Percentiles rank a stretch among this genome's conserved stretches.
Conservation (phyloP, 2,888 invertebrate species). For the Crocallis elinguaria region DNA sequence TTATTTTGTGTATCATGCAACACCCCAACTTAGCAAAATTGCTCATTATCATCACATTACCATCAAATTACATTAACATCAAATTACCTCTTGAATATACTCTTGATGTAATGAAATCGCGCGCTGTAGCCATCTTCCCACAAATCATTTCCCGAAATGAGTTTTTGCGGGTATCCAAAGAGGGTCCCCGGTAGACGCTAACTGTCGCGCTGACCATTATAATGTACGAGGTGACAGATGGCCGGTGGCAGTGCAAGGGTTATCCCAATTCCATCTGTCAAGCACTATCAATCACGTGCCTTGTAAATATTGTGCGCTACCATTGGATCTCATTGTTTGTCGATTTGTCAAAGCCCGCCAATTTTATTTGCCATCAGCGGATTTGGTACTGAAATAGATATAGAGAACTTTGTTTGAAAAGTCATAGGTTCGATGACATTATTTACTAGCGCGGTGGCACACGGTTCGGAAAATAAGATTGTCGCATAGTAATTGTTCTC, state of each 20-base stretch:
- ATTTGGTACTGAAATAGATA: not conserved
- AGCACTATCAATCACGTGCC: slow-evolving; percentile 74
- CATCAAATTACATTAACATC: not conserved
- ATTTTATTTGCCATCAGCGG: slow-evolving; percentile 3
- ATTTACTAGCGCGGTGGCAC: no score
- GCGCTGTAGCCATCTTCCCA: slow-evolving; percentile 20
- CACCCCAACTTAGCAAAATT: no score
- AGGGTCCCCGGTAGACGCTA: slow-evolving; percentile 29
- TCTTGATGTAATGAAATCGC: slow-evolving; percentile 9
- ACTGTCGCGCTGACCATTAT: slow-evolving; percentile 57
- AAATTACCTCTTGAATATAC: not conserved
- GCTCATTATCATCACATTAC: no score
- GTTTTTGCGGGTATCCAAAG: slow-evolving; percentile 47
- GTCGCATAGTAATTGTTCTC: not conserved
- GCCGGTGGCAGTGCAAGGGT: slow-evolving; percentile 69
- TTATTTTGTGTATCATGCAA: no score
- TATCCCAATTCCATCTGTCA: slow-evolving; percentile 72
- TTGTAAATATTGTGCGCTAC: slow-evolving; percentile 74
- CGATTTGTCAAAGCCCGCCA: slow-evolving; percentile 21
- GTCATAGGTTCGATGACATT: no score
- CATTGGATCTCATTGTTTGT: slow-evolving; percentile 73
- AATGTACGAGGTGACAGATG: slow-evolving; percentile 68
- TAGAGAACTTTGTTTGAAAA: not conserved
- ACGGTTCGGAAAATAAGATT: not conserved
- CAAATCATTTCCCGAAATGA: slow-evolving; percentile 40